Evolutionary conservation across 2,797 vertebrate genomes (phyloP).

Genomic region (Carcharodon carcharias): DNA sequence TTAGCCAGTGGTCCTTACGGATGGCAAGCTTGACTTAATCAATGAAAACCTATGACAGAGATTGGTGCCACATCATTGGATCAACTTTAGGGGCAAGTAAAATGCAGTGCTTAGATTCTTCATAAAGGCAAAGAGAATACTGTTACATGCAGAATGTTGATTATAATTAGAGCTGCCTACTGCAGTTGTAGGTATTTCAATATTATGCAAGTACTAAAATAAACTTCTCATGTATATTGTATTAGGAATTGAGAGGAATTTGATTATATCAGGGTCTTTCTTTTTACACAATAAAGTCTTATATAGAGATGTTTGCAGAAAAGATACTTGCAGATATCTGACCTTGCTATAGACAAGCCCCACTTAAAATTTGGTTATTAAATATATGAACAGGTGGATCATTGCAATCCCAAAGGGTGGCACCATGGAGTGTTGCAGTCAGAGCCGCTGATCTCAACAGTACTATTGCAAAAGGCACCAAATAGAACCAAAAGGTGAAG

Average conservation of each 20-base stretch:
- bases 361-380: neutral
- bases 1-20: neutral
- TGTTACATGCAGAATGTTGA: neutral
- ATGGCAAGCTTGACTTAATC: neutral
- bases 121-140: neutral
- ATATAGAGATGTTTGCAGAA: neutral
- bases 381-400: neutral
- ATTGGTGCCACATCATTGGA: neutral
- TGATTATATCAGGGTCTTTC: neutral
- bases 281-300: neutral
- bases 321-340: neutral
- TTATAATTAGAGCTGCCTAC: neutral
- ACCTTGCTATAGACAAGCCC: neutral
- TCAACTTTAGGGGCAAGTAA: neutral
- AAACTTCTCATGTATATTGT: neutral
- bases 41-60: neutral
- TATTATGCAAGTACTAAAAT: neutral
- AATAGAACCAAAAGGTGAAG: neutral
- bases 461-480: neutral
- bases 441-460: neutral
- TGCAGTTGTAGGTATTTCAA: neutral
- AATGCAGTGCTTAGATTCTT: neutral
- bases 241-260: neutral
- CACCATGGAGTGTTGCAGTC: neutral
- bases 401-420: neutral